These are phyloP conservation scores for Thaumatotibia leucotreta DNA, from an alignment of 1,140 invertebrate species.

Conservation along the genomic window DNA sequence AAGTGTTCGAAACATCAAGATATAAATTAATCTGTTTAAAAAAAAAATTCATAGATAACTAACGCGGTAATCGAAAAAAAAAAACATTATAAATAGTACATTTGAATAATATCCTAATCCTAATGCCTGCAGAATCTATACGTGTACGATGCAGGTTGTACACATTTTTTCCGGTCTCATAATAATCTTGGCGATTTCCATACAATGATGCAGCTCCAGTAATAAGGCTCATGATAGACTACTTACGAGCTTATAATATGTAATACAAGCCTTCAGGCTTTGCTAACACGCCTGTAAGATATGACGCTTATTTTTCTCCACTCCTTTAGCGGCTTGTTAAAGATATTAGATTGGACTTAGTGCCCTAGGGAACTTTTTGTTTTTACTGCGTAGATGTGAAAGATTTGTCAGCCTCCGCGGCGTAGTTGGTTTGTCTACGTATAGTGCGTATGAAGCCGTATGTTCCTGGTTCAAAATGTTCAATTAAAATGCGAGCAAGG, in stretches of 20 bases:
- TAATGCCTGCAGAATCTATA: no score
- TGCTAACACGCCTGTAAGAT: not conserved
- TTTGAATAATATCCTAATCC: no score
- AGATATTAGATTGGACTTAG: not conserved
- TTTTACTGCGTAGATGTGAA: not conserved
- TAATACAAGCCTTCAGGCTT: not conserved
- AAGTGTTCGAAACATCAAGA: no score
- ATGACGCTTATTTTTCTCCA: not conserved
- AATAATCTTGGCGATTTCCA: not conserved
- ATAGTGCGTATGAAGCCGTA: no score
- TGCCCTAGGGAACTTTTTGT: not conserved
- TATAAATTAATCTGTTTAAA: no score
- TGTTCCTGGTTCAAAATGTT: no score
- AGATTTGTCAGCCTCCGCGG: no score
- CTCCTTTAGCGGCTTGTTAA: not conserved
- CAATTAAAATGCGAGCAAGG: no score
- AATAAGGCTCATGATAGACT: not conserved
- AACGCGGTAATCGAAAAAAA: no score
- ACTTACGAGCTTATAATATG: not conserved
- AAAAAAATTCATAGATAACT: no score
- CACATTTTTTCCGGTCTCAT: not conserved
- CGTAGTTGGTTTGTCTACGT: no score
- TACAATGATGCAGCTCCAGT: not conserved
- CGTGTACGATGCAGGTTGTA: not conserved
- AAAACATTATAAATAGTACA: no score